Evolutionary conservation across 1,140 invertebrate genomes (phyloP), one percentile per base, ranked within the genome.

Genomic region (Zaprionus vittiger): DNA sequence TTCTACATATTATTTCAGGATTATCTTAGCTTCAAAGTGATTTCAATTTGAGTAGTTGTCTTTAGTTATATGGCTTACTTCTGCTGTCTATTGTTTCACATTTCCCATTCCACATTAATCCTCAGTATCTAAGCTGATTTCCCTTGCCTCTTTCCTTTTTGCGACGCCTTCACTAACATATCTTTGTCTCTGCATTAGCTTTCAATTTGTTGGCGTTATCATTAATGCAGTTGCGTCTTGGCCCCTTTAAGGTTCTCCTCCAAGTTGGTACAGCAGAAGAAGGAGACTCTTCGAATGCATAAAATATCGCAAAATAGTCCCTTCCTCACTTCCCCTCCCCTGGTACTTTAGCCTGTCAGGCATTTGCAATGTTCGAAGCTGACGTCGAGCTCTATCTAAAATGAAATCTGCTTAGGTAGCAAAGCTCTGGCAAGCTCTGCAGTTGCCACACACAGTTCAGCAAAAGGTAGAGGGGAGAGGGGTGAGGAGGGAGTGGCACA

Each of bases 391-490:
- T 78, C 74, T 87, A 87, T 87, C 84, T 87, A 89, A 87, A 87
- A 87, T 87, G 78, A 81, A 84, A 87, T 87, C 84, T 83, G 81
- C 84, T 84, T 72, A 89, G 83, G 71, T 89, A 72, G 79, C 83
- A 81, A 67, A 54, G 52, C 47, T 52, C 47, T 52, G 47, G 20
- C 47, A 52, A 52, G 47, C 20, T 52, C 20, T 17, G 47, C 20
- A 59, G 22, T 52, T 64, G 65, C 55, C 55, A 56, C 54, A 26
- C 31, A 34, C 31, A 34, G 31, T 7, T 31, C 28, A 17, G 5
- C 5, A 15, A 15, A n/a, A 5, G 5, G 38, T 44, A 7, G 6
- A 17, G 6, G 41, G n/a, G 6, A 4, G 11, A 5, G 6, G 41
- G n/a, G 6, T 2, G 11, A 5, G 52, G 12, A 31, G 26, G 15